Evolutionary conservation across 2,888 invertebrate genomes (phyloP).

Genomic region (Hypselothyrea guttata): DNA sequence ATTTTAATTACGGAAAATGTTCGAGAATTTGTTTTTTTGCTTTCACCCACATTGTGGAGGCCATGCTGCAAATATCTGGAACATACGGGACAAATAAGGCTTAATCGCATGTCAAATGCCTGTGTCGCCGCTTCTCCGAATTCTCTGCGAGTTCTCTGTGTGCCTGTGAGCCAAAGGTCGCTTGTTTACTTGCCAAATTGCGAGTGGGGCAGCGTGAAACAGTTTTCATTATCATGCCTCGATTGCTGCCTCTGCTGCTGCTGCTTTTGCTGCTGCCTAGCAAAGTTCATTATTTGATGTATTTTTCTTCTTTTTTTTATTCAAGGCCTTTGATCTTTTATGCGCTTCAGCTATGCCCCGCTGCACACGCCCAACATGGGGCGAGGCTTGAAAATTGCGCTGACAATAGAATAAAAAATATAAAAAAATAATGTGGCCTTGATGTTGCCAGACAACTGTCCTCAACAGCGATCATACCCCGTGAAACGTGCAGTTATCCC

Average conservation of each 20-base stretch:
- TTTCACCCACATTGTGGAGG: not conserved
- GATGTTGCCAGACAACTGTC: constrained; percentile 49
- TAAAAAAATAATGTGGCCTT: constrained; percentile 60
- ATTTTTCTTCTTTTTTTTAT: constrained; percentile 32
- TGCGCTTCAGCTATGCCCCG: constrained; percentile 64
- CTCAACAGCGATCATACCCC: constrained; percentile 29
- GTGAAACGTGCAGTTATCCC: constrained; percentile 45
- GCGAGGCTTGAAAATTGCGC: constrained; percentile 32
- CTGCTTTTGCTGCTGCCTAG: constrained; percentile 66
- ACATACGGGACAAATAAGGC: constrained; percentile 39
- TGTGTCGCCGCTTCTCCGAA: constrained; percentile 21
- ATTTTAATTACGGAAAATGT: too few species aligned
- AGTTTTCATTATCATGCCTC: constrained; percentile 74
- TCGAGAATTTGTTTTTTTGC: not conserved
- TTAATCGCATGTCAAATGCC: constrained; percentile 69
- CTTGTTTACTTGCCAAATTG: constrained; percentile 46
- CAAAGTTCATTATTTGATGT: constrained; percentile 67
- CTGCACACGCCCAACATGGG: constrained; percentile 17
- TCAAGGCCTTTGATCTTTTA: constrained; percentile 72
- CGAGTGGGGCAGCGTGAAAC: constrained; percentile 26
- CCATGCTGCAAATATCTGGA: not conserved
- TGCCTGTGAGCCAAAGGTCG: constrained; percentile 13
- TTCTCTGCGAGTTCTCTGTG: not conserved
- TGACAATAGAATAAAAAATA: constrained; percentile 54
- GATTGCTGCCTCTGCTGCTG: too few species aligned